Evolutionary conservation across 2,888 invertebrate genomes (phyloP), one percentile per base, ranked within the genome.

Genomic region (Nymphalis polychloros): DNA sequence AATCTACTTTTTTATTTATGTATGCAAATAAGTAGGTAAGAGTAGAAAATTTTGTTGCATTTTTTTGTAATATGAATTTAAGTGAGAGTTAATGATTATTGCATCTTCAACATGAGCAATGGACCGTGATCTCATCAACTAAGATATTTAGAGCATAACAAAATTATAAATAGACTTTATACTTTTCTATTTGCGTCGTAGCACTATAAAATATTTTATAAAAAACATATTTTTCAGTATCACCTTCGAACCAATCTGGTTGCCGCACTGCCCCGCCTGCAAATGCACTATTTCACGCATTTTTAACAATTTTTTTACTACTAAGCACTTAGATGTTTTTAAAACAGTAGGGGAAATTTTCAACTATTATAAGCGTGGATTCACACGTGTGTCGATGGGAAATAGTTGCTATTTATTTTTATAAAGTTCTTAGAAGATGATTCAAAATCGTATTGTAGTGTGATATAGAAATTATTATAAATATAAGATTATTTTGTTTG

Each of bases 241-340:
- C 73, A 97, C 97, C 96, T 97, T 97, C 72, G 97, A 97, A 77
- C 97, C 97, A 83, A 98, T 97, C 92, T 98, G 97, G 87, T 97
- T 97, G 74, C 97, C 97, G 86, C 97, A 97, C 88, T 97, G 97
- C 70, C 97, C 97, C 71, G 96, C 97, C 88, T 97, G 97, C 74
- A 97, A 93, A 90, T 97, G 97, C 76, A 97, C 97, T 81, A 97
- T 97, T 95, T 97, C 97, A 93, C 97, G 95, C 97, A 97, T 97
- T 85, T 84, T 89, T 67, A 74, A 68, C 31, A 73, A 62, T 61
- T 72, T 73, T 31, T 31, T 69, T 55, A 75, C 70, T 73, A 70
- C 64, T 73, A 77, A 68, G 74, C 81, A 80, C 79, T 79, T 75
- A 49, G 41, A 41, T 49, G 47, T 68, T 77, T 74, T 75, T 79